phyloP scores from a whole-genome alignment of 2,888 invertebrate genomes.

The Drosophila nigricruria region DNA sequence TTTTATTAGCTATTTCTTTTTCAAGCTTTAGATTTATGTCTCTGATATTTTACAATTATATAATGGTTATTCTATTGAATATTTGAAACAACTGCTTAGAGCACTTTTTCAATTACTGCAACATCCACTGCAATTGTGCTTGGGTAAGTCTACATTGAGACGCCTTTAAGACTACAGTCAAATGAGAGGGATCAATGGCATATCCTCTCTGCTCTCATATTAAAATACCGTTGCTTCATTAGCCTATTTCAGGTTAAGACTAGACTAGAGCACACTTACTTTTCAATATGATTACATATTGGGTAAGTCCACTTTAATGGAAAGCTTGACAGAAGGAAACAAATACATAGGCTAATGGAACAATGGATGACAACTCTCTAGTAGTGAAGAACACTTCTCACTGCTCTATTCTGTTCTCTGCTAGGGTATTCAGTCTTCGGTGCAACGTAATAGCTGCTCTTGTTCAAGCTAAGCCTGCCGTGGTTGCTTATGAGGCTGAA shows the following conservation, averaged over 20 bases:
- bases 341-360: neutral
- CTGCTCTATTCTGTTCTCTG: neutral
- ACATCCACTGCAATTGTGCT: neutral
- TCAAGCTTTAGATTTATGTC: neutral
- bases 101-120: neutral
- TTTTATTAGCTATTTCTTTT: no score
- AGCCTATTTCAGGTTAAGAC: neutral
- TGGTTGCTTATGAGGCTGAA: constrained; percentile 36
- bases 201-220: neutral
- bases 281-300: no score
- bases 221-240: neutral
- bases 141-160: neutral
- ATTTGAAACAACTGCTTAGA: neutral
- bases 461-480: neutral
- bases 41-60: neutral
- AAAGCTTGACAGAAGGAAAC: neutral
- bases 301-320: neutral
- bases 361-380: neutral
- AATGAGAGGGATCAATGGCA: neutral
- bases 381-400: no score
- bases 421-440: neutral
- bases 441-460: neutral
- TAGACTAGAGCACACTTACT: neutral
- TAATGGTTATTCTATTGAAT: neutral
- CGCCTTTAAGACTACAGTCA: neutral